Conservation (phyloP, 2,113 vertebrate species). For the Cyprinodon brontotheroides region DNA sequence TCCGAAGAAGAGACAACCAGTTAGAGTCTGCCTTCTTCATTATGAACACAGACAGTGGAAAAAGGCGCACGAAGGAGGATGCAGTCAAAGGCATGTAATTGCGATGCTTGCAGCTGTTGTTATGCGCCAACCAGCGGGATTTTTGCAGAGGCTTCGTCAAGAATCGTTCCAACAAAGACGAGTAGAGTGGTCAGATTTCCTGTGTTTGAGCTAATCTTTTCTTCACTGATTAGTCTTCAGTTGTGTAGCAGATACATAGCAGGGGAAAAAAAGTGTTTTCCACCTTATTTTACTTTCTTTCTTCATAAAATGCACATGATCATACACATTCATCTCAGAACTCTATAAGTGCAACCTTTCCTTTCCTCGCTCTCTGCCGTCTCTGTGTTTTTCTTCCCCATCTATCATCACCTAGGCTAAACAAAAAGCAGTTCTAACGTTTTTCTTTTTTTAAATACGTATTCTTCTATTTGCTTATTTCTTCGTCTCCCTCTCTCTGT, state of each 20-base stretch:
- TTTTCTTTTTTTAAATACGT: slow-evolving; percentile 62
- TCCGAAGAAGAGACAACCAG: slow-evolving; percentile 9
- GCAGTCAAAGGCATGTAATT: slow-evolving; percentile 64
- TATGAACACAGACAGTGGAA: slow-evolving; percentile 36
- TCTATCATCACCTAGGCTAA: slow-evolving; percentile 69
- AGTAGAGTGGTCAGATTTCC: slow-evolving; percentile 36
- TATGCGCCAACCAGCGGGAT: slow-evolving; percentile 30
- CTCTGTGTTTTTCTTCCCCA: slow-evolving; percentile 67
- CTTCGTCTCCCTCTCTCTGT: slow-evolving; percentile 61
- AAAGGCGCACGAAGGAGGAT: slow-evolving; percentile 30
- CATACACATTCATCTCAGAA: slow-evolving; percentile 42
- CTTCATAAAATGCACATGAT: slow-evolving; percentile 63
- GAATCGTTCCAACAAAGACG: slow-evolving; percentile 56
- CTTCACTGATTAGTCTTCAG: slow-evolving; percentile 37
- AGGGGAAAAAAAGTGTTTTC: slow-evolving; percentile 18
- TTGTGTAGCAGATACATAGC: slow-evolving; percentile 26
- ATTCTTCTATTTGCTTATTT: slow-evolving; percentile 68
- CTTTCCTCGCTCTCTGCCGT: slow-evolving; percentile 48
- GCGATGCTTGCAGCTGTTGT: slow-evolving; percentile 50
- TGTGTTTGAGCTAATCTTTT: slow-evolving; percentile 3
- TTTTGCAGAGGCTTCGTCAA: slow-evolving; percentile 58
- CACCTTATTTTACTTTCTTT: slow-evolving; percentile 27
- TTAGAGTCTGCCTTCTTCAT: slow-evolving; percentile 20
- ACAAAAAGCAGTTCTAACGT: slow-evolving; percentile 55
- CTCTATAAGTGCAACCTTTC: slow-evolving; percentile 34